A percentile compares a stretch with the other conserved stretches of the same genome.
phyloP scores from a whole-genome alignment of 2,888 invertebrate species.

The Cartodere bifasciata region DNA sequence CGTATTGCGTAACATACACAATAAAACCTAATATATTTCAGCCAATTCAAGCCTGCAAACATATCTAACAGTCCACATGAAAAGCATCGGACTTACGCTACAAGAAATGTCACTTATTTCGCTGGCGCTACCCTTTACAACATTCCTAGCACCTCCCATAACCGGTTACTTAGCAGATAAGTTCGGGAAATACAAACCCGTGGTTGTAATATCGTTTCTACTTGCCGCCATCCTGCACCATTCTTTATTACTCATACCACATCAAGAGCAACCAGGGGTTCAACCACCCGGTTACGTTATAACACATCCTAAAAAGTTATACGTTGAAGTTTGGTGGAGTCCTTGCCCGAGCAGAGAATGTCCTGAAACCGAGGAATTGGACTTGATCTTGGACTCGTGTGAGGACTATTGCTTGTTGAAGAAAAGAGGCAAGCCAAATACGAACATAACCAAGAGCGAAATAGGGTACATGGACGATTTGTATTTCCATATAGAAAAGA shows the following conservation, averaged over 20 bases:
- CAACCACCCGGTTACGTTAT: constrained; percentile 65
- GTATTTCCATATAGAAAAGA: constrained; percentile 40
- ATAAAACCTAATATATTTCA: constrained; percentile 29
- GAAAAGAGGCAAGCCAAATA: constrained; percentile 21
- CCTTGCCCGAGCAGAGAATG: constrained; percentile 70
- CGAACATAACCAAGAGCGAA: constrained; percentile 29
- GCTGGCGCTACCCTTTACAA: constrained; percentile 72
- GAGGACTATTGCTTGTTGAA: constrained; percentile 56
- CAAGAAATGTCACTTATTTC: constrained; percentile 81
- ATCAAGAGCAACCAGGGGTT: constrained; percentile 64
- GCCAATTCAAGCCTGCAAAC: constrained; percentile 76
- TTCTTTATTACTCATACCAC: constrained; percentile 63
- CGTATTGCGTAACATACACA: background rate
- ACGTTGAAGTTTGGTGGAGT: constrained; percentile 74
- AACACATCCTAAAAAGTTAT: constrained; percentile 56
- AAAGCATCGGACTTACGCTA: constrained; percentile 73
- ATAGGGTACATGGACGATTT: constrained; percentile 43
- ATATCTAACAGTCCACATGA: constrained; percentile 84
- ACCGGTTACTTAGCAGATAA: constrained; percentile 79
- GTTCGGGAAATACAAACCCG: constrained; percentile 73
- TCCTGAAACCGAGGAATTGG: constrained; percentile 59
- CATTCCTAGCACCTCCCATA: constrained; percentile 73
- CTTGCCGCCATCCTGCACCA: constrained; percentile 71
- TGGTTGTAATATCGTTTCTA: constrained; percentile 64
- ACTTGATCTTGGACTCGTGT: constrained; percentile 59